These are phyloP conservation scores for Zoanthus sansibaricus DNA, from an alignment of 92 coral and sea anemone species.

Conservation along the genomic window DNA sequence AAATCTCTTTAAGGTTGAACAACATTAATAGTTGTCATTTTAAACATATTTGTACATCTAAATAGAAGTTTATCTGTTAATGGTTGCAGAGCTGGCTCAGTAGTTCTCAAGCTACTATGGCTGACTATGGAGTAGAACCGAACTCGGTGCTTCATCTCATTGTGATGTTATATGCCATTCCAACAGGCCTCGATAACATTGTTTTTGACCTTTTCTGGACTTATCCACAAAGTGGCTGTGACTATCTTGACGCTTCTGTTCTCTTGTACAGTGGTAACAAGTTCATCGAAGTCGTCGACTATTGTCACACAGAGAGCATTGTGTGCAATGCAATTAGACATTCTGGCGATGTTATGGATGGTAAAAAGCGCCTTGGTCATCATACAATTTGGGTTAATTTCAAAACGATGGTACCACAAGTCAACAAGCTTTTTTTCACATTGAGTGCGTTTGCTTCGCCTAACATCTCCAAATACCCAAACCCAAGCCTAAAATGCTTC, in stretches of 20 bases:
- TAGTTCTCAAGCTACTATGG: constrained; percentile 55
- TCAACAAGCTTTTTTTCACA: constrained; percentile 92
- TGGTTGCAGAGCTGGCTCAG: constrained; percentile 36
- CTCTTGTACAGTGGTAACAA: constrained; percentile 76
- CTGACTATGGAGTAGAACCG: constrained; percentile 79
- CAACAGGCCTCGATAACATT: constrained; percentile 82
- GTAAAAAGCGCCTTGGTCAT: constrained; percentile 68
- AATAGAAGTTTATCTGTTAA: neutral
- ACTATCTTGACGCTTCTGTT: constrained; percentile 89
- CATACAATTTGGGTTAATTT: constrained; percentile 83
- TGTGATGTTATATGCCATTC: constrained; percentile 85
- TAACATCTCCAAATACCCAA: constrained; percentile 84
- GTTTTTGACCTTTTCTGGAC: constrained; percentile 96
- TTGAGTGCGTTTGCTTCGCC: constrained; percentile 93
- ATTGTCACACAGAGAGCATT: neutral
- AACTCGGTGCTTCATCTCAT: constrained; percentile 82
- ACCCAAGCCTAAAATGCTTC: constrained; percentile 86
- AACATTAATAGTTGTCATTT: neutral
- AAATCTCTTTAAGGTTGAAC: neutral
- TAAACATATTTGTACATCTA: neutral
- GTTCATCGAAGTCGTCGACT: constrained; percentile 76
- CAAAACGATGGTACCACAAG: constrained; percentile 66
- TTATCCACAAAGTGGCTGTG: constrained; percentile 69
- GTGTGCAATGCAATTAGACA: constrained; percentile 68
- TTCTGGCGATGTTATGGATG: constrained; percentile 91